These are phyloP conservation scores for Trematomus bernacchii DNA, from an alignment of 2,797 vertebrate species.

Conservation along the genomic window DNA sequence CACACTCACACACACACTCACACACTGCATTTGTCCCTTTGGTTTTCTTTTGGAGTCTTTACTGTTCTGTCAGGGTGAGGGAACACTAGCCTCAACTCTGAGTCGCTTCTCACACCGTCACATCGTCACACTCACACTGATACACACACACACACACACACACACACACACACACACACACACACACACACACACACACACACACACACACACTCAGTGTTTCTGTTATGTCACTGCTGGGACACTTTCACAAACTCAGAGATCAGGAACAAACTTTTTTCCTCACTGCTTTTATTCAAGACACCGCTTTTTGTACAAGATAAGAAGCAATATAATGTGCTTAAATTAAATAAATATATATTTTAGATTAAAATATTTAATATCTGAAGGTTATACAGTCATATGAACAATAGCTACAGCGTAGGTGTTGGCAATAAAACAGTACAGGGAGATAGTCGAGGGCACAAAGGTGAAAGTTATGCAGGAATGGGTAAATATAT, in stretches of 20 bases:
- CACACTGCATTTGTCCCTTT: background rate
- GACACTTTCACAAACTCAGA: slow-evolving; percentile 16
- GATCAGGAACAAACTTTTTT: slow-evolving; percentile 10
- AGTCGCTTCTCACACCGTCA: slow-evolving; percentile 19
- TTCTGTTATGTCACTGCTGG: background rate
- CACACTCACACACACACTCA: background rate
- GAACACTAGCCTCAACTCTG: slow-evolving; percentile 11
- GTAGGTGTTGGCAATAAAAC: too few relatives aligned
- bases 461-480: too few relatives aligned
- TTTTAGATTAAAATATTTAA: too few relatives aligned
- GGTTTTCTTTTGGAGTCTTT: slow-evolving; percentile 28
- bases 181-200: slow-evolving; percentile 4
- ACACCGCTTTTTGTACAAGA: background rate
- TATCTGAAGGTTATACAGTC: too few relatives aligned
- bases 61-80: slow-evolving; percentile 25
- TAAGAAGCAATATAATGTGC: background rate
- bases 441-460: too few relatives aligned
- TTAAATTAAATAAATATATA: too few relatives aligned
- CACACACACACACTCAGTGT: background rate
- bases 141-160: background rate
- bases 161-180: too few relatives aligned
- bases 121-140: slow-evolving; percentile 3
- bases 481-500: too few relatives aligned
- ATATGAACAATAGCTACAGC: too few relatives aligned
- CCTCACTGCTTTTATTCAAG: background rate